Percentiles rank a stretch among this genome's conserved stretches.
Evolutionary conservation across 1,140 invertebrate species (phyloP).

Genomic region (Pseudomyrmex flavicornis): DNA sequence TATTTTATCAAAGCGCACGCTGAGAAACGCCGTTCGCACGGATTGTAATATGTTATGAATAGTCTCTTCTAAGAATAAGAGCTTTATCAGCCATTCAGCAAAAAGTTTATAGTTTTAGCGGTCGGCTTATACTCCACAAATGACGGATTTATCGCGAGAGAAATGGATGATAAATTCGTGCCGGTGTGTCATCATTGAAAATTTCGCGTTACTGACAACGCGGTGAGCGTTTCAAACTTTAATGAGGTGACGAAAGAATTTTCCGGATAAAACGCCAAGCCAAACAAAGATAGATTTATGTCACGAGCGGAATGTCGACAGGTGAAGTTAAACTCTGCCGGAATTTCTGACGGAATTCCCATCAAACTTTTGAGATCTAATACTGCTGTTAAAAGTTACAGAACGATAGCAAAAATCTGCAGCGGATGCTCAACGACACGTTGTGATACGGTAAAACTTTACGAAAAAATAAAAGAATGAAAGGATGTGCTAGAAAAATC

Average conservation of each 20-base stretch:
- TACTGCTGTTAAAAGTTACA: constrained; percentile 47
- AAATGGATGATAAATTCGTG: constrained; percentile 35
- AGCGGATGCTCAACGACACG: constrained; percentile 1
- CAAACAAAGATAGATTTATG: constrained; percentile 38
- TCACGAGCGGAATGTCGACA: background rate
- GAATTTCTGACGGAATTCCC: constrained; percentile 40
- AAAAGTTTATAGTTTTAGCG: constrained; percentile 7
- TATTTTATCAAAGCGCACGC: constrained; percentile 12
- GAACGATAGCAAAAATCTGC: constrained; percentile 42
- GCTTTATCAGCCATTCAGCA: constrained; percentile 5
- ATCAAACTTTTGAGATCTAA: constrained; percentile 56
- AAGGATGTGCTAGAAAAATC: background rate
- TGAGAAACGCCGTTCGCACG: background rate
- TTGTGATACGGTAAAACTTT: background rate
- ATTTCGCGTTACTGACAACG: constrained; percentile 2
- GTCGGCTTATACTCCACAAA: constrained; percentile 5
- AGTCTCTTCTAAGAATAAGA: background rate
- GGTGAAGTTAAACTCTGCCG: constrained; percentile 34
- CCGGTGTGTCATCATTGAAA: constrained; percentile 21
- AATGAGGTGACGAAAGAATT: constrained; percentile 55
- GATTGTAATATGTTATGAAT: constrained; percentile 40
- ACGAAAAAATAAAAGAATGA: background rate
- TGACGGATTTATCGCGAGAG: constrained; percentile 28
- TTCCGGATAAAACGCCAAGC: constrained; percentile 33
- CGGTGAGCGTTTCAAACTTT: constrained; percentile 40